phyloP scores from a whole-genome alignment of 2,797 vertebrate genomes.

The Melanotaenia trifasciata region DNA sequence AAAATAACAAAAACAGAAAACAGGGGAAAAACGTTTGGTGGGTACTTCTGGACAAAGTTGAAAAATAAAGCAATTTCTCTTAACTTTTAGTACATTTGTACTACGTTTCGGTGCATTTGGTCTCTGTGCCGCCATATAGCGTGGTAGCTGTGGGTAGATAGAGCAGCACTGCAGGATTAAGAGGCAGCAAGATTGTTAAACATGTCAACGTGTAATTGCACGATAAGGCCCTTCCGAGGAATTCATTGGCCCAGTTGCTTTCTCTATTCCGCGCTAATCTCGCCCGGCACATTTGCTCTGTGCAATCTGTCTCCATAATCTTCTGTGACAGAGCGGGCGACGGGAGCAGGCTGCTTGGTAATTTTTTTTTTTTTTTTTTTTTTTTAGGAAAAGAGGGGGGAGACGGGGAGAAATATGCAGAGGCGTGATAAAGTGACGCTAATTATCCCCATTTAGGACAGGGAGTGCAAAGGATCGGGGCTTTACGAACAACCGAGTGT shows the following conservation, averaged over 20 bases:
- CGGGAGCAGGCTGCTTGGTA: conserved; percentile 84
- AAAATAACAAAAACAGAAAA: conserved; percentile 39
- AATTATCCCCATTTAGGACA: conserved; percentile 99
- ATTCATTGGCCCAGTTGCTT: conserved; percentile 99
- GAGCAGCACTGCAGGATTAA: conserved; percentile 97
- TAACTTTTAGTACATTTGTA: conserved; percentile 72
- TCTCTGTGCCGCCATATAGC: conserved; percentile 73
- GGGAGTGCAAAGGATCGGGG: conserved; percentile 97
- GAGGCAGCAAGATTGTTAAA: conserved; percentile 99
- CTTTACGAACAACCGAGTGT: conserved; percentile 92
- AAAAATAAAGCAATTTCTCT: conserved; percentile 71
- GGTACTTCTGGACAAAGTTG: conserved; percentile 70
- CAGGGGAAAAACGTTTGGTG: conserved; percentile 39
- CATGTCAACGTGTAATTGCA: conserved; percentile 99
- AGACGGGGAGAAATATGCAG: conserved; percentile 94
- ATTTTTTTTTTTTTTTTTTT: conserved; percentile 82
- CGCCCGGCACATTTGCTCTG: conserved; percentile 96
- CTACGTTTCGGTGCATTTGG: conserved; percentile 75
- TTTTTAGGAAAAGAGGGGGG: conserved; percentile 66
- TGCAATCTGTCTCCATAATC: conserved; percentile 99
- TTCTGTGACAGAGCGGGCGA: conserved; percentile 96
- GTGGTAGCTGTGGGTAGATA: conserved; percentile 83
- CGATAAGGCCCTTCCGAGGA: conserved; percentile 99
- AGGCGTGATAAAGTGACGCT: conserved; percentile 99
- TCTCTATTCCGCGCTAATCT: conserved; percentile 99